Percentiles rank a stretch among this genome's conserved stretches.
Conservation (phyloP, 2,888 invertebrate genomes). For the Sphaeridia pumilis region DNA sequence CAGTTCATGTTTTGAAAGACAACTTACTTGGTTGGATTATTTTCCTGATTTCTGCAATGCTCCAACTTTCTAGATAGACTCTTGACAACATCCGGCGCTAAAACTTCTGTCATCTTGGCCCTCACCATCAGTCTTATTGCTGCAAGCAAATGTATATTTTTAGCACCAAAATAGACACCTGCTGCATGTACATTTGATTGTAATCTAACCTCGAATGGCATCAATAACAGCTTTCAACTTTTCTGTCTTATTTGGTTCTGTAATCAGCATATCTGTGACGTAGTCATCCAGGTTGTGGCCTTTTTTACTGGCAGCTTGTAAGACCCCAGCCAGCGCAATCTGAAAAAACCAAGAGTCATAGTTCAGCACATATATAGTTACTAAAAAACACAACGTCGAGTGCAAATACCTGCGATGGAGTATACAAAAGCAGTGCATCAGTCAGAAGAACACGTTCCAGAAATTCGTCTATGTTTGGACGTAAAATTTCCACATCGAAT, state of each 20-base stretch:
- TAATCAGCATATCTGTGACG: slow-evolving; percentile 75
- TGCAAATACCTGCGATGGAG: slow-evolving; percentile 76
- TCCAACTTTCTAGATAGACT: slow-evolving; percentile 77
- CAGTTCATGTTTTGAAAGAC: no score
- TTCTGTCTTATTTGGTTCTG: slow-evolving; percentile 50
- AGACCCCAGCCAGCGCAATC: slow-evolving; percentile 77
- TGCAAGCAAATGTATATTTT: no score
- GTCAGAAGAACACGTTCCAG: slow-evolving; percentile 77
- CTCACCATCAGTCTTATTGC: slow-evolving; percentile 64
- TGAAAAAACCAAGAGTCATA: no score
- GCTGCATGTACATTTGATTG: no score
- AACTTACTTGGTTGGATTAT: slow-evolving; percentile 78
- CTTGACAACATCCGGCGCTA: slow-evolving; percentile 55
- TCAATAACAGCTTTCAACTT: slow-evolving; percentile 70
- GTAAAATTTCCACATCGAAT: slow-evolving; percentile 65
- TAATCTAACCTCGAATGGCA: slow-evolving; percentile 65
- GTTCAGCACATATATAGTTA: no score
- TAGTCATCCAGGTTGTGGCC: slow-evolving; percentile 84
- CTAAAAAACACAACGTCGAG: no score
- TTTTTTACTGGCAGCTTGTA: slow-evolving; percentile 82
- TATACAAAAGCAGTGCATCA: slow-evolving; percentile 79
- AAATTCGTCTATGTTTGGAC: slow-evolving; percentile 77
- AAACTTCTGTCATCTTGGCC: slow-evolving; percentile 59
- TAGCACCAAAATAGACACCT: no score
- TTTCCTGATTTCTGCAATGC: slow-evolving; percentile 83